Percentiles rank a stretch among this genome's conserved stretches.
Evolutionary conservation across 2,888 invertebrate genomes (phyloP).

Genomic region (Clitarchus hookeri): DNA sequence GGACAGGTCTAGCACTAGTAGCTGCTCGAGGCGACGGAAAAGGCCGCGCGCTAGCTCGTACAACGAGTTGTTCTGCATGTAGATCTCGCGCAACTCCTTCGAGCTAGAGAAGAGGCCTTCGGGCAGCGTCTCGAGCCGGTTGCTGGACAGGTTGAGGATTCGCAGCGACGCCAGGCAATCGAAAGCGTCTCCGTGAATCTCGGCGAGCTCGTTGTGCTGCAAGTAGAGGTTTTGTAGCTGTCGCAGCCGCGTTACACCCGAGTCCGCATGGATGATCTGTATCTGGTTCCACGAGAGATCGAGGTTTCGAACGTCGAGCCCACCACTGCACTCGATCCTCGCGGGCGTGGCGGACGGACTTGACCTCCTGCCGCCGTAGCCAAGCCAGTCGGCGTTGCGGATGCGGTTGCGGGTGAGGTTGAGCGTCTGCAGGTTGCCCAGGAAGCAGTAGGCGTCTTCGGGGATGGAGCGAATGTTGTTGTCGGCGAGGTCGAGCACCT

Average conservation of each 20-base stretch:
- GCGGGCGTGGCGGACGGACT: constrained; percentile 41
- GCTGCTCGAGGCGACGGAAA: constrained; percentile 81
- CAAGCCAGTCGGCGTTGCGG: constrained; percentile 75
- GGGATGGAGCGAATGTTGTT: constrained; percentile 84
- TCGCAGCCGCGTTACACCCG: constrained; percentile 74
- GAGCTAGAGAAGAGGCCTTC: constrained; percentile 80
- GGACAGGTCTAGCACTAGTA: constrained; percentile 81
- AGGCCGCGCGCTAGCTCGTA: constrained; percentile 80
- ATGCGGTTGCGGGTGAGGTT: constrained; percentile 87
- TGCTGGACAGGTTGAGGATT: constrained; percentile 84
- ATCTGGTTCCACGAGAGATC: constrained; percentile 84
- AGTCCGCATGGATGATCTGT: constrained; percentile 70
- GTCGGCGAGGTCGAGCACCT: constrained; percentile 77
- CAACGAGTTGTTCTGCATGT: constrained; percentile 83
- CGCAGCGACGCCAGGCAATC: constrained; percentile 78
- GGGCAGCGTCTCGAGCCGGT: constrained; percentile 79
- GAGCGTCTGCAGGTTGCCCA: constrained; percentile 77
- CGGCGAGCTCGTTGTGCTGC: constrained; percentile 81
- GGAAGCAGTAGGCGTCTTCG: constrained; percentile 76
- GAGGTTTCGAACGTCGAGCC: constrained; percentile 72
- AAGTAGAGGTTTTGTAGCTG: constrained; percentile 79
- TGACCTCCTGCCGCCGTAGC: constrained; percentile 58
- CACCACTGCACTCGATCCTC: constrained; percentile 60
- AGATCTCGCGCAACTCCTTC: constrained; percentile 79
- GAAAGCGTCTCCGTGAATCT: constrained; percentile 78